Evolutionary conservation across 2,797 vertebrate species (phyloP), one percentile per base, ranked within the genome.

Genomic region (Danio choprae): DNA sequence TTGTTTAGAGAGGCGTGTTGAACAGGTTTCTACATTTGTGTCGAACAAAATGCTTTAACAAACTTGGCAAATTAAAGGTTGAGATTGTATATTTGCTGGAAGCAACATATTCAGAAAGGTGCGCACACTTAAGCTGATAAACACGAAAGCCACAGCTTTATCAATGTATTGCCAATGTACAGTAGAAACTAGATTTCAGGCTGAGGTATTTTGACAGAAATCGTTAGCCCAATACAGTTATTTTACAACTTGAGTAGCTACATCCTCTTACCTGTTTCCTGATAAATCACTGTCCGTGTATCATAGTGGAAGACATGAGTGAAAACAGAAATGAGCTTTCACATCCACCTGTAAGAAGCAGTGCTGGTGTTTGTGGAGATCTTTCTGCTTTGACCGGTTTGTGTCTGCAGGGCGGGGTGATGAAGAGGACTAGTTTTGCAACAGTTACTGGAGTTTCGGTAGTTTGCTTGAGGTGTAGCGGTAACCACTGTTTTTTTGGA

Each of bases 341-440:
- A 68, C 12, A n/a, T 74, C 12, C 22, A 46, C n/a, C 38, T 67
- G 48, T 41, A 13, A 48, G 44, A 18, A 6, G 2, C 6, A 5
- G 40, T 13, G 5, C 38, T 22, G n/a, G 22, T 29, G 12, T 56
- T 7, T 22, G 8, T 1, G 6, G 38, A 55, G 13, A 55, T 13
- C 3, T 43, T 72, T 63, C 46, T 7, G 58, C 77, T 63, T 71
- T 15, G 20, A 80, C 77, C 77, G 77, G 77, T 80, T 73, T 80
- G 58, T 53, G 5, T 46, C 18, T 55, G 51, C 41, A 6, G 77
- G 77, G 77, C 22, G 77, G 59, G 18, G 77, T 63, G 50, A 11
- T 12, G 65, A 64, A 63, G 50, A 11, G 5, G 65, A 64, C 46
- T 15, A 18, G 18, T 53, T 41, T 7, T n/a, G 1, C 38, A 51